Conservation (phyloP, 2,797 vertebrate species). For the Spinibarbus caldwelli region DNA sequence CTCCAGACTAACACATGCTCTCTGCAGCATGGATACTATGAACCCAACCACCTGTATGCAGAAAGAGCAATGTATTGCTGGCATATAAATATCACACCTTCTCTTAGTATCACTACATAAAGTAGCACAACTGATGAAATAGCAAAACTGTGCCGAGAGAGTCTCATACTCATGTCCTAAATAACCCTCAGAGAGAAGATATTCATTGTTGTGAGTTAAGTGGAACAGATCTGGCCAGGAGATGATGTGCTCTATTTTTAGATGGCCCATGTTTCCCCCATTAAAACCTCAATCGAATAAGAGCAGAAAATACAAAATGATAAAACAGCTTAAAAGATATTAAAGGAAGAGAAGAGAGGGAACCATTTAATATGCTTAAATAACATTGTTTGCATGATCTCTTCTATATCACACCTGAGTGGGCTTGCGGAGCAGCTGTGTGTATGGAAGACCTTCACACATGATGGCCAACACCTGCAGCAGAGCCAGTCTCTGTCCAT, state of each 20-base stretch:
- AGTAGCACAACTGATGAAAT: conserved; percentile 7
- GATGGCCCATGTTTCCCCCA: conserved; percentile 56
- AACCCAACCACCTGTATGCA: conserved; percentile 85
- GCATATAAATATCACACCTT: background rate
- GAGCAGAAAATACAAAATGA: conserved; percentile 9
- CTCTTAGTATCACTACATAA: background rate
- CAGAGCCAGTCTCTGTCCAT: conserved; percentile 76
- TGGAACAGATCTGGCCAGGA: conserved; percentile 17
- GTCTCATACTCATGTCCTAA: background rate
- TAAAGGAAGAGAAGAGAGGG: background rate
- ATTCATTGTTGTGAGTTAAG: conserved; percentile 16
- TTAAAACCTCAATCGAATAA: conserved; percentile 43
- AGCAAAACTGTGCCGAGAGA: background rate
- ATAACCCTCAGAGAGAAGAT: background rate
- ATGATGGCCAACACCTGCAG: conserved; percentile 87
- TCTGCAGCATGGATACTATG: conserved; percentile 82
- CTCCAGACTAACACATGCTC: conserved; percentile 78
- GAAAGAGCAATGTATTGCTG: background rate
- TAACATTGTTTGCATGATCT: background rate
- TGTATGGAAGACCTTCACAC: conserved; percentile 84
- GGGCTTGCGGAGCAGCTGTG: conserved; percentile 83
- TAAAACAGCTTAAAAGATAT: conserved; percentile 18
- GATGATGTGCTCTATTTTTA: conserved; percentile 57
- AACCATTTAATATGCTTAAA: background rate
- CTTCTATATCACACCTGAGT: conserved; percentile 80